These are phyloP conservation scores for Fistularia commersonii DNA, from an alignment of 2,797 vertebrate genomes.

Conservation along the genomic window DNA sequence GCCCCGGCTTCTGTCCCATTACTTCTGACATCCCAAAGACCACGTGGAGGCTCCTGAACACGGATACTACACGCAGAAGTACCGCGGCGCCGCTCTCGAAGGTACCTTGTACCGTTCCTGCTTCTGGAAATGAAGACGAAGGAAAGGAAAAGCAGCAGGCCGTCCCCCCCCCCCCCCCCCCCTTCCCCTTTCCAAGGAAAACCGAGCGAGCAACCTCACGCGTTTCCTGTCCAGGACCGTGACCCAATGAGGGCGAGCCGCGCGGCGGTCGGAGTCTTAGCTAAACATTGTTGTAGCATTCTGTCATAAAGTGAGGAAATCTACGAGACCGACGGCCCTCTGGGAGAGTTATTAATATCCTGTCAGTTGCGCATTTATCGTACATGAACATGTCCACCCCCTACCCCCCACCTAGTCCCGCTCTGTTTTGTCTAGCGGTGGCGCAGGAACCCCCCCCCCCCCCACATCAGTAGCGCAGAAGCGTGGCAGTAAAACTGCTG, in stretches of 20 bases:
- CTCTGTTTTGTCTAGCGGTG: constrained; percentile 66
- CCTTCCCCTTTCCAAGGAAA: constrained; percentile 64
- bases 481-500: constrained; percentile 48
- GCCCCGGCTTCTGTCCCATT: constrained; percentile 29
- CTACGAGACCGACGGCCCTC: constrained; percentile 52
- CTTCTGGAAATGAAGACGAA: no score
- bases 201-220: constrained; percentile 58
- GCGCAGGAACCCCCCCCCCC: constrained; percentile 42
- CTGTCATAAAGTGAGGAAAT: constrained; percentile 65
- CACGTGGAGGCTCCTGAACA: no score
- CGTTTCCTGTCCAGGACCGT: constrained; percentile 49
- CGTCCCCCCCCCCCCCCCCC: no score
- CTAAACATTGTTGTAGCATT: constrained; percentile 65
- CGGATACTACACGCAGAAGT: no score
- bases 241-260: constrained; percentile 55
- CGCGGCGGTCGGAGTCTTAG: constrained; percentile 59
- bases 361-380: constrained; percentile 63
- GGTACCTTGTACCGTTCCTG: no score
- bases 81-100: no score
- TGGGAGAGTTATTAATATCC: constrained; percentile 66
- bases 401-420: constrained; percentile 6
- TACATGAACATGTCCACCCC: constrained; percentile 41
- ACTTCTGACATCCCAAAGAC: no score
- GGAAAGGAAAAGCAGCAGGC: no score
- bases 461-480: constrained; percentile 25